Conservation (phyloP, 2,113 vertebrate genomes). For the Mesitornis unicolor region DNA sequence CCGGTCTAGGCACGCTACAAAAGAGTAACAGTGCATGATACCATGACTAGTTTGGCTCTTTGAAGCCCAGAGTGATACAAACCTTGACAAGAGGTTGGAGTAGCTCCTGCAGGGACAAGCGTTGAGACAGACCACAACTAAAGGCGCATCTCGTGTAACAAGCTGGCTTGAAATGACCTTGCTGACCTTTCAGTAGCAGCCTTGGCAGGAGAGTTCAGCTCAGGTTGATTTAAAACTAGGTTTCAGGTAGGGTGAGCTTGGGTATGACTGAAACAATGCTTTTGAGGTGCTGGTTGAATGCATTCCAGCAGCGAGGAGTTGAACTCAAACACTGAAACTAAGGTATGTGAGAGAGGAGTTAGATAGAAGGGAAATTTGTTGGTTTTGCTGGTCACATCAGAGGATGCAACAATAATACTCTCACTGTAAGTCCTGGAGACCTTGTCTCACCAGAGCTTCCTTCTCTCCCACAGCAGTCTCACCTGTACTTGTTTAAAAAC, state of each 20-base stretch:
- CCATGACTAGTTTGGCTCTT: background rate
- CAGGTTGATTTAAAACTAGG: background rate
- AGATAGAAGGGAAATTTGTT: background rate
- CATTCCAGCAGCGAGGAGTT: background rate
- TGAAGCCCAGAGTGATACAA: background rate
- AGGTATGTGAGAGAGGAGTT: background rate
- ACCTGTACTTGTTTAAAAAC: background rate
- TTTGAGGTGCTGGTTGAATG: background rate
- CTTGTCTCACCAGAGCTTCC: background rate
- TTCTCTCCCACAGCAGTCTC: background rate
- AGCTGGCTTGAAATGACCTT: background rate
- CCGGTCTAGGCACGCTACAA: background rate
- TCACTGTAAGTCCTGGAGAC: background rate
- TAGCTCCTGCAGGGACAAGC: background rate
- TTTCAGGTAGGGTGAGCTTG: background rate
- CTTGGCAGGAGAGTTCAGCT: background rate
- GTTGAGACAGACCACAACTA: background rate
- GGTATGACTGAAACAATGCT: background rate
- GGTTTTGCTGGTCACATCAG: background rate
- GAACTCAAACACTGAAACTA: background rate
- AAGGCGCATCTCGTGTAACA: background rate
- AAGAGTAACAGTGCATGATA: background rate
- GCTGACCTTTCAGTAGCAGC: background rate
- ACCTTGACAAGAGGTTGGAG: background rate
- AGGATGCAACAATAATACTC: background rate